Evolutionary conservation across 1,140 invertebrate species (phyloP), one percentile per base, ranked within the genome.

Genomic region (Agrypnia vestita): DNA sequence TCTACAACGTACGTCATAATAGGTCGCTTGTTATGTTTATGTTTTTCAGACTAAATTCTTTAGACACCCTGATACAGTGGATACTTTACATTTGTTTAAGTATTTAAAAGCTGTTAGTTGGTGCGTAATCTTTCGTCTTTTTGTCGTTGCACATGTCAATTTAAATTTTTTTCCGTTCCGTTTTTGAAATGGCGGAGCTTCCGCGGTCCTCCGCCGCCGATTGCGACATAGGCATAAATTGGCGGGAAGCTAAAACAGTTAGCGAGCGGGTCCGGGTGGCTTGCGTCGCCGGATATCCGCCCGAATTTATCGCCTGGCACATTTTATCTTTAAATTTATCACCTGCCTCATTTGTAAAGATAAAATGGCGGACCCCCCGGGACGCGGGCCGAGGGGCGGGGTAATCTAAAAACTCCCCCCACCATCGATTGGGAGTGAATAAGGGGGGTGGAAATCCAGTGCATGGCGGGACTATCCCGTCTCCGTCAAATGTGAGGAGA

Each of bases 331-430:
- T 44, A 76, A 77, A 80, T 80, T 80, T 80, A 80, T 80, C 79
- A 72, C 79, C 53, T 55, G 79, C 62, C 79, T 80, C 79, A 80
- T 80, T 80, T 80, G 79, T 80, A 80, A 80, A 80, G 79, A 80
- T 80, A 80, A 80, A 77, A 76, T 76, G 74, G 74, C 51, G 51
- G 74, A 55, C 56, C 78, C 64, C 71, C 59, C 21, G 46, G n/a
- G 72, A 44, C 55, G 10, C 17, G 47, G 11, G n/a, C 25, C 17
- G n/a, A 4, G 46, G 46, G 15, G 71, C 25, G 15, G 43, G 47
- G 21, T 35, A 15, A 44, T 55, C 49, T 44, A 43, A 35, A 35
- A 35, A 35, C 47, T 51, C 19, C 35, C 72, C 11, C 72, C n/a
- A n/a, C 46, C 61, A 25, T 76, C 74, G 71, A 80, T 76, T 74